phyloP scores from a whole-genome alignment of 2,797 vertebrate species.

The Microctenopoma stevenorrisi region DNA sequence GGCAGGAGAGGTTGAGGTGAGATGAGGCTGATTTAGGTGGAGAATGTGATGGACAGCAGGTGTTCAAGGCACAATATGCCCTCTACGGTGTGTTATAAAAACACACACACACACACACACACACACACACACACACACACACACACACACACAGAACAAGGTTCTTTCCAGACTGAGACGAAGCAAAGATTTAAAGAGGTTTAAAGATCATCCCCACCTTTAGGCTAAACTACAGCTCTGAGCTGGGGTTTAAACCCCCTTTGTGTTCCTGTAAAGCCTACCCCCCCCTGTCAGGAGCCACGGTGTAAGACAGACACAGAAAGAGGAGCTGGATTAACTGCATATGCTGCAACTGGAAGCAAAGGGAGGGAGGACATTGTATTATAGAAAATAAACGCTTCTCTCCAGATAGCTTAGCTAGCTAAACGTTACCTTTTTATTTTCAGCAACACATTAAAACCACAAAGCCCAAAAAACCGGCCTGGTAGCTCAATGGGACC shows the following conservation, averaged over 20 bases:
- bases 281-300: constrained; percentile 43
- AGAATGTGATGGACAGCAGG: constrained; percentile 32
- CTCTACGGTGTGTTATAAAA: too few species aligned
- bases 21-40: constrained; percentile 25
- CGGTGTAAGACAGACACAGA: constrained; percentile 34
- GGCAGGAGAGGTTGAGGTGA: constrained; percentile 11
- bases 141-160: constrained; percentile 1
- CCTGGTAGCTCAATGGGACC: too few species aligned
- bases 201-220: constrained; percentile 69
- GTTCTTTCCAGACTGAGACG: constrained; percentile 34
- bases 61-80: constrained; percentile 15
- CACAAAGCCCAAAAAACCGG: background rate
- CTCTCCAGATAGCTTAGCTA: background rate
- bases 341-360: constrained; percentile 28
- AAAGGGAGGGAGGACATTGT: constrained; percentile 2
- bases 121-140: background rate
- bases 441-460: background rate
- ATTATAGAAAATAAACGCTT: background rate
- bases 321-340: constrained; percentile 47
- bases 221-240: constrained; percentile 63
- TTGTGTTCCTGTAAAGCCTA: constrained; percentile 62
- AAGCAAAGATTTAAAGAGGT: constrained; percentile 59
- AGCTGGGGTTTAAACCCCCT: constrained; percentile 58
- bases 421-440: constrained; percentile 5
- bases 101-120: background rate